These are phyloP conservation scores for Machaerirhynchus nigripectus DNA, from an alignment of 2,113 vertebrate species.

Conservation along the genomic window DNA sequence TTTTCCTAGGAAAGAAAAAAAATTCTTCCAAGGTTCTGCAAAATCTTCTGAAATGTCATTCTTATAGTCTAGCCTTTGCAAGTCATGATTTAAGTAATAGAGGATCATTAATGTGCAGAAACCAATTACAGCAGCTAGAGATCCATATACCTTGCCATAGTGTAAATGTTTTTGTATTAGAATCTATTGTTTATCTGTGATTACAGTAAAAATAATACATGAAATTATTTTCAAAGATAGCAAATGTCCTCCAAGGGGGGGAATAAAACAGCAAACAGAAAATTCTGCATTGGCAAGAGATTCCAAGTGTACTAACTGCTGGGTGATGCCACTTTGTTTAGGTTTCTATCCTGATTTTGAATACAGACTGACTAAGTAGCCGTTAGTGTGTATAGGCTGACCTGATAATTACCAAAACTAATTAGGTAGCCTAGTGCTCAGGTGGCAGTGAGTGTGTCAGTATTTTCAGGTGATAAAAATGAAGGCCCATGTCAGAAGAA, in stretches of 20 bases:
- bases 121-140: not conserved
- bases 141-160: not conserved
- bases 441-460: not conserved
- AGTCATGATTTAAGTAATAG: not conserved
- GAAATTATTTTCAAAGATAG: not conserved
- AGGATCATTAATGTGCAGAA: not conserved
- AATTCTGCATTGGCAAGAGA: not conserved
- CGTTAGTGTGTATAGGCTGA: not conserved
- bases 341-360: not conserved
- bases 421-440: not conserved
- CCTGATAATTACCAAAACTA: not conserved
- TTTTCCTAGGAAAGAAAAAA: not conserved
- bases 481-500: not conserved
- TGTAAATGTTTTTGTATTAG: not conserved
- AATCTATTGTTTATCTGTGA: not conserved
- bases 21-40: not conserved
- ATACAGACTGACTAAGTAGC: not conserved
- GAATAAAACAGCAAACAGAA: not conserved
- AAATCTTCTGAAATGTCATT: not conserved
- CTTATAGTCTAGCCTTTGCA: not conserved
- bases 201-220: not conserved
- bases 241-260: not conserved
- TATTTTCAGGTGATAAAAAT: slow-evolving; percentile 38
- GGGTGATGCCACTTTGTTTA: not conserved
- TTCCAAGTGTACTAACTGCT: not conserved